phyloP scores from a whole-genome alignment of 2,888 invertebrate genomes.

The Cantharis rufa region DNA sequence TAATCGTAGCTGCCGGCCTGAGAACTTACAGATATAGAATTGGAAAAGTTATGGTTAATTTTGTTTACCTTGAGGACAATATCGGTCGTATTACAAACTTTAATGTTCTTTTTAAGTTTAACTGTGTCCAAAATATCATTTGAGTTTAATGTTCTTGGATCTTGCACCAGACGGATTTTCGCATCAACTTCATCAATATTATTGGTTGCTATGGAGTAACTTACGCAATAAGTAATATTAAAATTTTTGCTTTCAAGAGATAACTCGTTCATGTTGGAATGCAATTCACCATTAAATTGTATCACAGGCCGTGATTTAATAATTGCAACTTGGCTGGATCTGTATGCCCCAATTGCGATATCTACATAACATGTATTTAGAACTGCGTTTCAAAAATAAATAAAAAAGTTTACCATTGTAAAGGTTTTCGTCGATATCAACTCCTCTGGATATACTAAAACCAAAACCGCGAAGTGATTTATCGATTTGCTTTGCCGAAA shows the following conservation, averaged over 20 bases:
- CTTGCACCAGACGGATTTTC: conserved; percentile 5
- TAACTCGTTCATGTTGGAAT: conserved; percentile 4
- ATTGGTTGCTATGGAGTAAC: neutral
- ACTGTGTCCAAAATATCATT: neutral
- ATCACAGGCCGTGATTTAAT: conserved; percentile 54
- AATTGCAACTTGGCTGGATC: conserved; percentile 61
- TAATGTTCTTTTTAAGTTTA: neutral
- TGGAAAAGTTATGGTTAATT: neutral
- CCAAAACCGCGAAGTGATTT: conserved; percentile 60
- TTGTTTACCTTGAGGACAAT: conserved; percentile 10
- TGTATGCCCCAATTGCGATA: conserved; percentile 63
- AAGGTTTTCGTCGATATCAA: conserved; percentile 64
- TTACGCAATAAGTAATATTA: conserved; percentile 18
- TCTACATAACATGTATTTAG: conserved; percentile 47
- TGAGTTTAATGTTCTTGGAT: conserved; percentile 8
- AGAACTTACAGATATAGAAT: neutral
- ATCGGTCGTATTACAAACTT: neutral
- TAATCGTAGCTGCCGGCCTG: conserved; percentile 20
- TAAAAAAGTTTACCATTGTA: conserved; percentile 60
- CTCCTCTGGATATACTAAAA: conserved; percentile 62
- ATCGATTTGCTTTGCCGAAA: conserved; percentile 55
- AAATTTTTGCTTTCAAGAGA: conserved; percentile 5
- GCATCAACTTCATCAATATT: conserved; percentile 12
- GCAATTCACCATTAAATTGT: conserved; percentile 10
- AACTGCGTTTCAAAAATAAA: neutral